phyloP scores from a whole-genome alignment of 2,113 vertebrate genomes.

The Edolisoma coerulescens region DNA sequence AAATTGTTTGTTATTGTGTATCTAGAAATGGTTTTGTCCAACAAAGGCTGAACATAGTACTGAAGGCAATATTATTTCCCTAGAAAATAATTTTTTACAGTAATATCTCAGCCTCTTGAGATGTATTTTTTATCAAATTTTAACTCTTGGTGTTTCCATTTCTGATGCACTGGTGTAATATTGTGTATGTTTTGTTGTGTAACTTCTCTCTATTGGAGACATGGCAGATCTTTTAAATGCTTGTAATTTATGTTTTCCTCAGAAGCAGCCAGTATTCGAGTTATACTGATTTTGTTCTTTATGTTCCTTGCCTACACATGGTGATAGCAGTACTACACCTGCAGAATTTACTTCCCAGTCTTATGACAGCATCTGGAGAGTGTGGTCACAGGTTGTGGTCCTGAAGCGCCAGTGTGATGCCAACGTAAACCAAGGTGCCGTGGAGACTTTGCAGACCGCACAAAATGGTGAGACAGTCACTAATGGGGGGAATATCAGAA shows the following conservation, averaged over 20 bases:
- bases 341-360: neutral
- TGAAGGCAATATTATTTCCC: neutral
- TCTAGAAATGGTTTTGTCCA: neutral
- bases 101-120: neutral
- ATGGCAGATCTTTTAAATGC: neutral
- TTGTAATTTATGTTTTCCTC: neutral
- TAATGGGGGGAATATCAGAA: neutral
- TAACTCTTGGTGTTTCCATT: neutral
- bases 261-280: neutral
- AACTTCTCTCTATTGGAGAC: neutral
- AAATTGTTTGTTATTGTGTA: neutral
- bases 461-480: neutral
- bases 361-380: neutral
- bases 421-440: neutral
- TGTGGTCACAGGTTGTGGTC: fast-evolving
- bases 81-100: neutral
- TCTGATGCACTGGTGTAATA: neutral
- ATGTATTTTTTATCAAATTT: neutral
- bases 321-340: neutral
- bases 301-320: fast-evolving
- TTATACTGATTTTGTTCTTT: neutral
- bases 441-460: neutral
- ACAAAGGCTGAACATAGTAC: neutral
- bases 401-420: fast-evolving
- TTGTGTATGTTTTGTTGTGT: neutral